These are phyloP conservation scores for Formicarius rufipectus DNA, from an alignment of 2,113 vertebrate species.

Conservation along the genomic window DNA sequence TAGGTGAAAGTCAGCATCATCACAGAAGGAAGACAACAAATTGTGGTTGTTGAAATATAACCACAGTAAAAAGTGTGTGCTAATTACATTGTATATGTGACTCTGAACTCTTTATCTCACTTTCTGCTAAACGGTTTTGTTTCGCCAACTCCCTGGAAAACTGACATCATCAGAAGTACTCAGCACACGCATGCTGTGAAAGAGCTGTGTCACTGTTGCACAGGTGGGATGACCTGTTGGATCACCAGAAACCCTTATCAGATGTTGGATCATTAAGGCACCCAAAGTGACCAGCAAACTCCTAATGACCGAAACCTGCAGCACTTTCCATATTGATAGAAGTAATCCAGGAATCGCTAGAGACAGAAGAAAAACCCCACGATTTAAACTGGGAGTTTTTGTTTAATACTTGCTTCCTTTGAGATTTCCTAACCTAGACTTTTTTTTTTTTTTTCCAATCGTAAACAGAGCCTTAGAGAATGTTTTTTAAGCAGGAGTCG, in stretches of 20 bases:
- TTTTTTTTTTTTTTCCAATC: neutral
- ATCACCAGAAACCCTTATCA: neutral
- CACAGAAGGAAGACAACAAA: neutral
- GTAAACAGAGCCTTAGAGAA: neutral
- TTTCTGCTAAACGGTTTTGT: neutral
- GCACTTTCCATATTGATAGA: fast-evolving
- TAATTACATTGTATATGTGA: neutral
- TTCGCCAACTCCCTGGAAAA: neutral
- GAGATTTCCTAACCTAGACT: neutral
- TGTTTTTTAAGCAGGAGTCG: neutral
- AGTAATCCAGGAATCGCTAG: neutral
- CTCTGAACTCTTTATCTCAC: neutral
- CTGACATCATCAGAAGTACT: neutral
- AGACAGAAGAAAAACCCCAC: neutral
- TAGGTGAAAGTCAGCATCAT: neutral
- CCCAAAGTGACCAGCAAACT: neutral
- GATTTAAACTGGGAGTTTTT: too few species aligned
- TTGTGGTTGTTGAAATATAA: neutral
- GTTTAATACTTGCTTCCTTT: neutral
- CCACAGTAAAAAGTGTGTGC: neutral
- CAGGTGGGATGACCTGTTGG: neutral
- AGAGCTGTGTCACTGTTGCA: neutral
- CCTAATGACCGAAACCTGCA: neutral
- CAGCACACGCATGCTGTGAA: neutral
- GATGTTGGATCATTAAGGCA: neutral